Base-by-base conservation (phyloP, 2,113 vertebrate genomes). In the Pipa parva region DNA sequence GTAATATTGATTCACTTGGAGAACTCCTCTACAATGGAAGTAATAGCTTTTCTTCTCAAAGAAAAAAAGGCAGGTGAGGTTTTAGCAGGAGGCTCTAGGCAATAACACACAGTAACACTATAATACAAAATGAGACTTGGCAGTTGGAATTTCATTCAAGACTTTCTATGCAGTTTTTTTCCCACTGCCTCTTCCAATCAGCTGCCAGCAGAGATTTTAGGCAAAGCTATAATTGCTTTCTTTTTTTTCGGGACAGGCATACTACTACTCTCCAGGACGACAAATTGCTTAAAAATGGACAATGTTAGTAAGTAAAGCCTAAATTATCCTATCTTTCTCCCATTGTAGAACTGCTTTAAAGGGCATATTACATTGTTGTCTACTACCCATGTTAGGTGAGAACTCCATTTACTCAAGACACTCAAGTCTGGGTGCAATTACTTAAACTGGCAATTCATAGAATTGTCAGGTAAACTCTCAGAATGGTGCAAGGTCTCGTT, bases 61-160 rank as follows among this genome's bases (percentile, higher is more conserved):
- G 73, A 75, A 63, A 76, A 71, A 82, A 72, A 57, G 52, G 25
- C 25, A 48, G 65, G 59, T 56, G 52, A 48, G 13, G 46, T 61
- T 54, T 68, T 52, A 60, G 57, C 56, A 52, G 48, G 65, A 69
- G 56, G 49, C 50, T 69, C 65, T 69, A 69, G 65, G 65, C 57
- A 24, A 33, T 24, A 69, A 69, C 57, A 60, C 81, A 85, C 82
- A 76, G 80, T 83, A 81, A 80, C 82, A 79, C 77, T 82, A 84
- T 81, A 79, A 80, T 84, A 85, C 82, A 84, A 82, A 67, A 68
- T 57, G 65, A 72, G 72, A 63, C 56, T n/a, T n/a, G 70, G 55
- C 28, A 54, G 56, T 52, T n/a, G 50, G 28, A 18, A 49, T 37
- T 33, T 52, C 58, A 55, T 33, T 17, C 61, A 57, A 71, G 33